phyloP scores from a whole-genome alignment of 2,888 invertebrate species.

The Cyaniris semiargus region DNA sequence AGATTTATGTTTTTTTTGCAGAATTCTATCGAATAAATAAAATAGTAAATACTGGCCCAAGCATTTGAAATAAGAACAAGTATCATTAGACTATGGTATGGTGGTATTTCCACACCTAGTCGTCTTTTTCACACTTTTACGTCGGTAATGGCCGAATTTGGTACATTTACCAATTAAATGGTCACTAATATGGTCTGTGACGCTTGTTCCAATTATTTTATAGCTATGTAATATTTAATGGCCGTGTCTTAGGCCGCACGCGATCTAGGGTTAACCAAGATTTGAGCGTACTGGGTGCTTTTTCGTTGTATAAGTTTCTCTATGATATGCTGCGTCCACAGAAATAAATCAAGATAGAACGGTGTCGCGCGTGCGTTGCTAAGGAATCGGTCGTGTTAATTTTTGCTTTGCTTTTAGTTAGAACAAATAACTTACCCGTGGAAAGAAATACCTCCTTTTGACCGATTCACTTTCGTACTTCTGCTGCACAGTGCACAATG shows the following conservation, averaged over 20 bases:
- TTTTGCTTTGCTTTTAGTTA: no score
- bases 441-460: no score
- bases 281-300: slow-evolving; percentile 47
- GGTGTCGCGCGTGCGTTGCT: no score
- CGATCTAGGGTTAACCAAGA: slow-evolving; percentile 60
- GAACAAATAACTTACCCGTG: no score
- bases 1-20: not conserved
- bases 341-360: no score
- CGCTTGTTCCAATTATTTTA: slow-evolving; percentile 75
- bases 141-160: slow-evolving; percentile 2
- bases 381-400: no score
- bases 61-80: slow-evolving; percentile 15
- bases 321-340: no score
- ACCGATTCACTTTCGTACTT: no score
- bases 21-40: not conserved
- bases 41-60: not conserved
- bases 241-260: slow-evolving; percentile 71
- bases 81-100: slow-evolving; percentile 6
- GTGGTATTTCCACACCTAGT: slow-evolving; percentile 4
- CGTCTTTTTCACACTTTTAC: slow-evolving; percentile 20
- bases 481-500: no score
- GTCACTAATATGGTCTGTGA: slow-evolving; percentile 58
- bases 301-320: slow-evolving; percentile 19
- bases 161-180: slow-evolving; percentile 51
- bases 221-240: slow-evolving; percentile 67